Base-by-base conservation (phyloP, 2,797 vertebrate genomes). In the Hoplostethus mediterraneus region DNA sequence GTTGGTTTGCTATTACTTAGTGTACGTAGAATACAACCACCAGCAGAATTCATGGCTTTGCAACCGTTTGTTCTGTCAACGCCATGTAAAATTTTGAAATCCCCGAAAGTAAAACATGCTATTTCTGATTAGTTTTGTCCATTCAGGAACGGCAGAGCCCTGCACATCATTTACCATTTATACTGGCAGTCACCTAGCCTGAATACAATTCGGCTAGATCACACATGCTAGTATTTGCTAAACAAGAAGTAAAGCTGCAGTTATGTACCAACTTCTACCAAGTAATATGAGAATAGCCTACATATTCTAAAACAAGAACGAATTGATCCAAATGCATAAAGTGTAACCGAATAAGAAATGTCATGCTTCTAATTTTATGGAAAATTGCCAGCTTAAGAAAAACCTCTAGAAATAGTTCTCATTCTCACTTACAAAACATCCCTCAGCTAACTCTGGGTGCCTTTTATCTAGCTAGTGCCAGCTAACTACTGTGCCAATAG, bases 171-270 rank as follows among this genome's bases (percentile, higher is more conserved):
- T n/a, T 3, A n/a, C 58, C 28, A 69, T 47, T 53, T 69, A 38
- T 4, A 14, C 49, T 11, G 28, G 21, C 45, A 40, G 67, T 69
- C 51, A 70, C 9, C 30, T 0, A 5, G 2, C 51, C 60, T 28
- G 62, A 64, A 63, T 58, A 28, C 3, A 51, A 72, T 64, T 64
- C 51, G 4, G 17, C 44, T 45, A 42, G 30, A 71, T 52, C 33
- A 30, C 1, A 56, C 42, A 38, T 53, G 53, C 0, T n/a, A 45
- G 53, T 47, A 30, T 73, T 68, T 61, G 63, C 40, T 49, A 40
- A 71, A 79, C 42, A 48, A 65, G n/a, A 80, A 74, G 65, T 59
- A 38, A 57, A 72, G 58, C 40, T 21, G 30, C 4, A n/a, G 54
- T 36, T 14, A 33, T 56, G 21, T 47, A 65, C 16, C 36, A 58